Evolutionary conservation across 2,797 vertebrate genomes (phyloP).

Genomic region (Sternotherus odoratus): DNA sequence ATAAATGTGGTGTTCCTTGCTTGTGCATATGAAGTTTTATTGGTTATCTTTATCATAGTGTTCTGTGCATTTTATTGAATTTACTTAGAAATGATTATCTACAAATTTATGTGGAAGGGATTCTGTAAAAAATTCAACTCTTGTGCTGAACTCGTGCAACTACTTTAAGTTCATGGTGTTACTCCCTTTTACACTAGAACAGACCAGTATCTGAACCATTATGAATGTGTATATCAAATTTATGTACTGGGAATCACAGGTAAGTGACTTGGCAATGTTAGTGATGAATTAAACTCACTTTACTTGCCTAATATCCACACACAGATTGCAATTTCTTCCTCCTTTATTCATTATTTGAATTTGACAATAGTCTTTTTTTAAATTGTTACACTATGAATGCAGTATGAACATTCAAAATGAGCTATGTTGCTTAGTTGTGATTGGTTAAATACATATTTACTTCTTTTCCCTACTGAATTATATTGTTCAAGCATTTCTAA

Average conservation of each 20-base stretch:
- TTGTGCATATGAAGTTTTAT: not conserved
- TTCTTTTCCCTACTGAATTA: not conserved
- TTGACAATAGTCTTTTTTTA: not conserved
- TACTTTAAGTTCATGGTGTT: fast-evolving
- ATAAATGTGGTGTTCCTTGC: not conserved
- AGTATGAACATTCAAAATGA: not conserved
- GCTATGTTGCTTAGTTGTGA: not conserved
- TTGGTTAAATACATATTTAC: not conserved
- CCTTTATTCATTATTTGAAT: not conserved
- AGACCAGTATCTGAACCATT: fast-evolving
- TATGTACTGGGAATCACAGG: not conserved
- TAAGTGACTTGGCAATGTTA: not conserved
- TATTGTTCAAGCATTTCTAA: not conserved
- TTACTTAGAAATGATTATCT: not conserved
- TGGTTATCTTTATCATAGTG: not conserved
- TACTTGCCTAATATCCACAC: not conserved
- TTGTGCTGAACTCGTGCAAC: fast-evolving
- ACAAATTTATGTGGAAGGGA: not conserved
- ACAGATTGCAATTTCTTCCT: conserved; percentile 7
- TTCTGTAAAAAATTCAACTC: fast-evolving
- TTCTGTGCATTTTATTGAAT: not conserved
- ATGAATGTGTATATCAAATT: conserved; percentile 23
- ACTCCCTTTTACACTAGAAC: fast-evolving
- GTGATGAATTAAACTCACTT: conserved; percentile 9
- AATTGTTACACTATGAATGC: not conserved